Base-by-base conservation (phyloP, 2,888 invertebrate species). In the Chalcosyrphus nemorum region DNA sequence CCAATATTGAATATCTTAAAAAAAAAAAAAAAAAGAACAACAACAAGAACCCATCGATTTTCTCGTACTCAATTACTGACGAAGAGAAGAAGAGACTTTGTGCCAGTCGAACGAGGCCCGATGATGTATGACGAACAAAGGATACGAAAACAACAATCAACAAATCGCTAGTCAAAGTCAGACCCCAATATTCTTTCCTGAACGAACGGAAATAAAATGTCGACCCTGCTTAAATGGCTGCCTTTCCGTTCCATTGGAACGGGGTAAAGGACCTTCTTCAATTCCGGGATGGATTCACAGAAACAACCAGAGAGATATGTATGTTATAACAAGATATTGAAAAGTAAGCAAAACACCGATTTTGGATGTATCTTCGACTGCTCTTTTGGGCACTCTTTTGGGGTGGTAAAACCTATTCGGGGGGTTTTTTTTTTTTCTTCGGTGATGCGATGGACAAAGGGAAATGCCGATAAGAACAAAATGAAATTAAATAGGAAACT, bases 151-250 rank as follows among this genome's bases (percentile, higher is more conserved):
- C 72, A 72, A 77, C 70, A 81, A 81, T 77, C 81, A 81, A 81
- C 81, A 81, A 81, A 81, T 81, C 81, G 77, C 81, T 81, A 81
- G 77, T 71, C 77, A 77, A 81, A 76, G 59, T 77, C 77, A 77
- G 65, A 13, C 57, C 35, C 19, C 57, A 32, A 43, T 63, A 77
- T 54, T 59, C 65, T 71, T 71, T 71, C 63, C 65, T 65, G 56
- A 17, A 56, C 24, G 54, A 81, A 35, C 57, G 65, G 76, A 81
- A 81, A 81, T 81, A 81, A 71, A 77, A 81, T 71, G 68, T 76
- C 81, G 81, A 81, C 81, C 81, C 81, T 70, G 57, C 70, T 29
- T 81, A 77, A 81, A 81, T 77, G 81, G 71, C 77, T 65, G 81
- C 59, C 43, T 45, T 65, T 74, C 74, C 74, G 54, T 74, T 71